Conservation (phyloP, 2,113 vertebrate species). For the Platycercus adscitus region DNA sequence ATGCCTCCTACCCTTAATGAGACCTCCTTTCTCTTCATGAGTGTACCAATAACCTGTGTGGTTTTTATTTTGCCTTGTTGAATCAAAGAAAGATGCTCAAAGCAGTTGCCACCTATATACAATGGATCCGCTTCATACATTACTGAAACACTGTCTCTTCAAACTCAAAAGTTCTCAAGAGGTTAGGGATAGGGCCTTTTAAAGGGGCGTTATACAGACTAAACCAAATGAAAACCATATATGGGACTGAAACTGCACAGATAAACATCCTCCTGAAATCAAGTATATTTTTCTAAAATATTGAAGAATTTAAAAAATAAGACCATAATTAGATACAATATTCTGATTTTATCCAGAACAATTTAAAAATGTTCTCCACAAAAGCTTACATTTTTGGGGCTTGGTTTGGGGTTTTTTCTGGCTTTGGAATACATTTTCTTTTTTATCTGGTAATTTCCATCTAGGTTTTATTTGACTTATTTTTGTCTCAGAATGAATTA, state of each 20-base stretch:
- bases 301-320: neutral
- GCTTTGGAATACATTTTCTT: neutral
- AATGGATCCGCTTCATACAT: neutral
- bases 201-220: neutral
- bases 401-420: neutral
- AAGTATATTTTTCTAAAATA: neutral
- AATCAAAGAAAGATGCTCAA: neutral
- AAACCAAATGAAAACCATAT: neutral
- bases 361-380: neutral
- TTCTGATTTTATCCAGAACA: neutral
- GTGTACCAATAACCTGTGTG: neutral
- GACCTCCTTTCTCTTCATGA: neutral
- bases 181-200: neutral
- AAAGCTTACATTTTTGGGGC: neutral
- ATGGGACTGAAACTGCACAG: neutral
- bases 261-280: neutral
- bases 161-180: neutral
- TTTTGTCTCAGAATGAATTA: neutral
- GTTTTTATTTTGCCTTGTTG: neutral
- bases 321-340: neutral
- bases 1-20: neutral
- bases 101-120: neutral
- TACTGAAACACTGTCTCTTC: neutral
- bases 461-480: neutral
- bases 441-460: neutral